A percentile compares a stretch with the other conserved stretches of the same genome.
These are phyloP conservation scores for Drosophila ambigua DNA, from an alignment of 1,140 invertebrate species.

Conservation along the genomic window DNA sequence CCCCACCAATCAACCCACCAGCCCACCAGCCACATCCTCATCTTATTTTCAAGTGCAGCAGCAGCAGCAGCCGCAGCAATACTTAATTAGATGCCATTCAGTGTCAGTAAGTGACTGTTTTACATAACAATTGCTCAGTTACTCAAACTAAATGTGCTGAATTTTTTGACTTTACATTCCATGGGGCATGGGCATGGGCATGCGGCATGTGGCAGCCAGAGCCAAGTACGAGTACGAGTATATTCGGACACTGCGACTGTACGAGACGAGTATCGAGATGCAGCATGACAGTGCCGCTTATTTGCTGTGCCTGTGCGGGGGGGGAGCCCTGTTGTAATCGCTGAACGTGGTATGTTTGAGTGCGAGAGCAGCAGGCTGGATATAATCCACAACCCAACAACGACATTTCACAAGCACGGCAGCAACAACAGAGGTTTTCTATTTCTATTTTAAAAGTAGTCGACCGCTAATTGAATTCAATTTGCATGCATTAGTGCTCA, in stretches of 20 bases:
- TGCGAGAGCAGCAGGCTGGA: background rate
- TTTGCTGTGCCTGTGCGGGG: no score
- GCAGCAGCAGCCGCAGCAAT: background rate
- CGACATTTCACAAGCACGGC: conserved; percentile 4
- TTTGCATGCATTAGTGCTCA: conserved; percentile 50
- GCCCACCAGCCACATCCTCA: background rate
- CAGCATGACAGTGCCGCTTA: no score
- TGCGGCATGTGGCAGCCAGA: no score
- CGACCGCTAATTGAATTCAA: conserved; percentile 50
- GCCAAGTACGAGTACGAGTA: no score
- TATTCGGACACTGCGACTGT: no score
- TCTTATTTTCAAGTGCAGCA: conserved; percentile 31
- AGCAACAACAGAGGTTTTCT: conserved; percentile 30
- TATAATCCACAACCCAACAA: conserved; percentile 3
- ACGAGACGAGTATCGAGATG: no score
- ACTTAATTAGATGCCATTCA: conserved; percentile 37
- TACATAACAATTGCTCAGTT: conserved; percentile 37
- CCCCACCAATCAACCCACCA: background rate
- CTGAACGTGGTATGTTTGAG: conserved; percentile 13
- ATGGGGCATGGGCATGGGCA: background rate
- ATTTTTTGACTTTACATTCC: conserved; percentile 4
- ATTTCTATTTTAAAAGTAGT: conserved; percentile 53
- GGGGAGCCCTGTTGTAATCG: no score
- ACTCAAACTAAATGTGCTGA: conserved; percentile 42
- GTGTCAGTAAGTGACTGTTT: conserved; percentile 47